Conservation (phyloP, 2,797 vertebrate genomes). For the Microcaecilia unicolor region DNA sequence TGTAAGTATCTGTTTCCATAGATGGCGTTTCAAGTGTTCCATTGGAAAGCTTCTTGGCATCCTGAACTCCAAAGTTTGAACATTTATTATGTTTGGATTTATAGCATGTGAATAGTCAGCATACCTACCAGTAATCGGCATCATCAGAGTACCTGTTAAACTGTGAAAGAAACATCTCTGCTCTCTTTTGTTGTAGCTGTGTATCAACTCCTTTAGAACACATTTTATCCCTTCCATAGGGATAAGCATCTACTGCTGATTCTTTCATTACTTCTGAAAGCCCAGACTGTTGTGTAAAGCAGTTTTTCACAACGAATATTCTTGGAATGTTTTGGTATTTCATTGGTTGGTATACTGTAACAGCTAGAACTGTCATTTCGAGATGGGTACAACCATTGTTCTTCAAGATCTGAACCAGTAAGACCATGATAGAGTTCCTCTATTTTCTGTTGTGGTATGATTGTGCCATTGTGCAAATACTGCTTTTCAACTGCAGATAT, state of each 20-base stretch:
- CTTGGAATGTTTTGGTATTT: slow-evolving; percentile 56
- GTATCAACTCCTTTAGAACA: slow-evolving; percentile 43
- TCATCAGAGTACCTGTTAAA: slow-evolving; percentile 43
- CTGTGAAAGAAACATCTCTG: slow-evolving; percentile 43
- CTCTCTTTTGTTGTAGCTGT: slow-evolving; percentile 43
- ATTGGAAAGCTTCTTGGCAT: slow-evolving; percentile 58
- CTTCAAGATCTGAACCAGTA: slow-evolving; percentile 45
- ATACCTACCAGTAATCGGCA: slow-evolving; percentile 42
- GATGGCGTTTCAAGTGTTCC: slow-evolving; percentile 52
- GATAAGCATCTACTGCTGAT: slow-evolving; percentile 35
- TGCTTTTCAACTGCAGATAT: slow-evolving; percentile 44
- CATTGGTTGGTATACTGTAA: slow-evolving; percentile 38
- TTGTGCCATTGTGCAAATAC: slow-evolving; percentile 29
- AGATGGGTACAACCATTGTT: slow-evolving; percentile 56
- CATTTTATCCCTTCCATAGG: slow-evolving; percentile 48
- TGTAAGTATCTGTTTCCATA: slow-evolving; percentile 48
- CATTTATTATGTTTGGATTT: slow-evolving; percentile 49
- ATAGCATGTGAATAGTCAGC: slow-evolving; percentile 47
- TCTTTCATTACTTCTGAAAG: slow-evolving; percentile 48
- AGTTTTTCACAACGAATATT: slow-evolving; percentile 43
- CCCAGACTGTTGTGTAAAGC: slow-evolving; percentile 44
- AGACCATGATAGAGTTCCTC: slow-evolving; percentile 54
- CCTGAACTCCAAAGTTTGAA: slow-evolving; percentile 50
- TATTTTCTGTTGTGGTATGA: slow-evolving; percentile 49
- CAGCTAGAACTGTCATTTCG: slow-evolving; percentile 46